phyloP scores from a whole-genome alignment of 2,888 invertebrate genomes.

The Pyrochroa serraticornis region DNA sequence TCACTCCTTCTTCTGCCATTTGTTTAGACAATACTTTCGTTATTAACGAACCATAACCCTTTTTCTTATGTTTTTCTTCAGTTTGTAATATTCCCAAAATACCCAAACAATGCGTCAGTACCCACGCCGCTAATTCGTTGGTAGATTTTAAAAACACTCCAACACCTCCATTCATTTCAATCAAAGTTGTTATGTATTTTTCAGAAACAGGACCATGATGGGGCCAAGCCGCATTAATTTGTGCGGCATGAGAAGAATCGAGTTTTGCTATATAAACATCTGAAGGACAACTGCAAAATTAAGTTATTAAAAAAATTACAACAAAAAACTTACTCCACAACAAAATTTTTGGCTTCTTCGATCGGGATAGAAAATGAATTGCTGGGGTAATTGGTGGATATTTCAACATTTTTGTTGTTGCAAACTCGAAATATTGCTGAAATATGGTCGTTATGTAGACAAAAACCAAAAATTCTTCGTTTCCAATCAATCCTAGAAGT shows the following conservation, averaged over 20 bases:
- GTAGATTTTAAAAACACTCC: too few relatives aligned
- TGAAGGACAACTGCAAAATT: slow-evolving; percentile 37
- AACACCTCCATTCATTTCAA: too few relatives aligned
- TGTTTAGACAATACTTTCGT: too few relatives aligned
- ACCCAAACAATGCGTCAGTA: slow-evolving; percentile 49
- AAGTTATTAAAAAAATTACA: neutral
- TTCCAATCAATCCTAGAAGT: neutral
- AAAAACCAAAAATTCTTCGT: neutral
- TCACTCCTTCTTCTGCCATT: too few relatives aligned
- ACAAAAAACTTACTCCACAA: neutral
- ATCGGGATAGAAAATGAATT: neutral
- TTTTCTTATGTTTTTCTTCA: too few relatives aligned
- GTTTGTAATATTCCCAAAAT: slow-evolving; percentile 53
- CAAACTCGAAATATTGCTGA: neutral
- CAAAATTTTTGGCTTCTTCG: neutral
- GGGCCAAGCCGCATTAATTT: too few relatives aligned
- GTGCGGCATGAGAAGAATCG: too few relatives aligned
- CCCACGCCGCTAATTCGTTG: slow-evolving; percentile 54
- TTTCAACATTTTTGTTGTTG: neutral
- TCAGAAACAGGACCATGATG: too few relatives aligned
- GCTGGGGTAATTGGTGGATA: neutral
- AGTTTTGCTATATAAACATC: slow-evolving; percentile 52
- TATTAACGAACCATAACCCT: too few relatives aligned
- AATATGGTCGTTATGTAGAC: neutral
- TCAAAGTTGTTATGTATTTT: too few relatives aligned